phyloP scores from a whole-genome alignment of 2,113 vertebrate genomes.

The Ophthalmolycus amberensis region DNA sequence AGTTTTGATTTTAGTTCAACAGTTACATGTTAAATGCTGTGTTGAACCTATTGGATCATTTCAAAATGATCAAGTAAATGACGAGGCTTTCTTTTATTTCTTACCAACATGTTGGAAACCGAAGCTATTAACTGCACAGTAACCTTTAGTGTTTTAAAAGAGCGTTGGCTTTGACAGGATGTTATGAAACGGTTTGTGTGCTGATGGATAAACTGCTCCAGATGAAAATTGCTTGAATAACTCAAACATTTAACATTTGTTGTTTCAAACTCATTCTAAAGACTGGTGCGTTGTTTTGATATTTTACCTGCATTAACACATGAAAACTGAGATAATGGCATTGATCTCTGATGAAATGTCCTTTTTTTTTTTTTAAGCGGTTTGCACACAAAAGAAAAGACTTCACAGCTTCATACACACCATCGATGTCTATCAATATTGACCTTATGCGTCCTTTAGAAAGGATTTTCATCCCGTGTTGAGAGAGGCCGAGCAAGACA shows the following conservation, averaged over 20 bases:
- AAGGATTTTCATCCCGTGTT: slow-evolving; percentile 34
- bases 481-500: slow-evolving; percentile 18
- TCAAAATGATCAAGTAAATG: not conserved
- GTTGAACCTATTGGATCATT: not conserved
- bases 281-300: slow-evolving; percentile 5
- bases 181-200: not conserved
- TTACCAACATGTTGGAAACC: not conserved
- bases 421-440: slow-evolving; percentile 42
- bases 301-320: slow-evolving; percentile 2
- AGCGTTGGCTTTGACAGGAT: not conserved
- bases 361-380: not conserved
- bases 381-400: slow-evolving; percentile 23
- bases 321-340: not conserved
- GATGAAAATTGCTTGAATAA: not conserved
- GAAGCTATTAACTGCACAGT: not conserved
- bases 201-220: not conserved
- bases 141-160: not conserved
- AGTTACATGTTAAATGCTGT: not conserved
- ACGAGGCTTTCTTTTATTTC: not conserved
- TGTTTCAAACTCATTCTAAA: slow-evolving; percentile 33
- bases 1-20: not conserved
- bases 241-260: not conserved
- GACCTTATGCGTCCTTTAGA: slow-evolving; percentile 4
- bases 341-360: slow-evolving; percentile 42
- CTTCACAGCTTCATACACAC: not conserved